Evolutionary conservation across 2,797 vertebrate genomes (phyloP).

Genomic region (Glyptemys insculpta): DNA sequence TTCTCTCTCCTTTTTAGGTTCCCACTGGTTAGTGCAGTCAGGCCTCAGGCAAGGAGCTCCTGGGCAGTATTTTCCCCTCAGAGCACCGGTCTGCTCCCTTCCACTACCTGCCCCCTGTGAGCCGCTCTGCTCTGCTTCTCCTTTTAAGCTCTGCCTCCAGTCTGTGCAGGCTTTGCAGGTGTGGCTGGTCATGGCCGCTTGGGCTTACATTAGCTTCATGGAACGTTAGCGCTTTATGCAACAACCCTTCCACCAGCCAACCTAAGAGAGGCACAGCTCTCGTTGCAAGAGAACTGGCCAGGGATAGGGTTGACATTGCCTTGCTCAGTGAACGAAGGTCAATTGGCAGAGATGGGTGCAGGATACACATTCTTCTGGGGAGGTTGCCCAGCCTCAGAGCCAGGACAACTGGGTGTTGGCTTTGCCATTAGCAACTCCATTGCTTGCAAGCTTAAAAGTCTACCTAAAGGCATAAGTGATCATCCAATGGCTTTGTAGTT

Average conservation of each 20-base stretch:
- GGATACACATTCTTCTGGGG: background rate
- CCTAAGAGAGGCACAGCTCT: background rate
- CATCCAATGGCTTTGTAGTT: background rate
- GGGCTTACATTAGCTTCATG: too few species aligned
- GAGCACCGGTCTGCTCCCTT: background rate
- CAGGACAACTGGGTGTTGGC: background rate
- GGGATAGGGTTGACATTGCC: background rate
- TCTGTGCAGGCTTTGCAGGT: too few species aligned
- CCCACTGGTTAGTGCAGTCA: background rate
- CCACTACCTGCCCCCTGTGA: too few species aligned
- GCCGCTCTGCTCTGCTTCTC: too few species aligned
- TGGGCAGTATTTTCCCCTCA: background rate
- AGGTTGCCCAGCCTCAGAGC: background rate
- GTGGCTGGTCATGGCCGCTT: too few species aligned
- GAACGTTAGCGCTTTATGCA: background rate
- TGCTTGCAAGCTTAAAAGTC: background rate
- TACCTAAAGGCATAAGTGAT: background rate
- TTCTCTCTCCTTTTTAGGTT: background rate
- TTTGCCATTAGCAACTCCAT: background rate
- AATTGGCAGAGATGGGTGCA: background rate
- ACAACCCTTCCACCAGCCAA: background rate
- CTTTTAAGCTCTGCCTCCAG: too few species aligned
- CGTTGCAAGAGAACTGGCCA: background rate
- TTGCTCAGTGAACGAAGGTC: background rate
- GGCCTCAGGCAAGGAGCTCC: background rate